These are phyloP conservation scores for Troides aeacus DNA, from an alignment of 2,888 invertebrate species.

Conservation along the genomic window DNA sequence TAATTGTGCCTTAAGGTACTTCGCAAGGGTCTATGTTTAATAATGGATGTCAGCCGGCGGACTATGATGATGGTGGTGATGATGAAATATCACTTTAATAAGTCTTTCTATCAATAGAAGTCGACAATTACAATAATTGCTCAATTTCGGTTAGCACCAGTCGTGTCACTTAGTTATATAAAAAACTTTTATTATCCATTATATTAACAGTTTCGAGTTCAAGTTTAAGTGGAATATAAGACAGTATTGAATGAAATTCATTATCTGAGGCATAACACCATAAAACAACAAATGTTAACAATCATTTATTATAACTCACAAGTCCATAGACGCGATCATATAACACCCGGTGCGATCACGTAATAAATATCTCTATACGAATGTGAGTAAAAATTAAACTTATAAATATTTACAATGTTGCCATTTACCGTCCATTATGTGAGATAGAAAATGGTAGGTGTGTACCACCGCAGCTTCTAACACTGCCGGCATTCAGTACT, in stretches of 20 bases:
- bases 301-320: constrained; percentile 77
- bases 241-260: background rate
- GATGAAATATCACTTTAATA: no score
- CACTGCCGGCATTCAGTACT: no score
- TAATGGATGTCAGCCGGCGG: no score
- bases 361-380: constrained; percentile 45
- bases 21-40: background rate
- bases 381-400: constrained; percentile 54
- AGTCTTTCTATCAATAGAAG: no score
- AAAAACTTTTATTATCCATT: no score
- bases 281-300: constrained; percentile 52
- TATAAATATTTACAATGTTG: constrained; percentile 66
- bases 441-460: constrained; percentile 33
- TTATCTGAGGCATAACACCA: constrained; percentile 19
- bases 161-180: no score
- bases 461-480: no score
- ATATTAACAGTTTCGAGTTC: no score
- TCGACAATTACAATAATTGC: no score
- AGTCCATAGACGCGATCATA: constrained; percentile 56
- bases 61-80: no score
- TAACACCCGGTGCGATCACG: constrained; percentile 58
- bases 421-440: constrained; percentile 32
- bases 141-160: no score
- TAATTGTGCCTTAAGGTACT: background rate
- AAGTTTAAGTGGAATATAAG: no score